Evolutionary conservation across 2,888 invertebrate species (phyloP).

Genomic region (Apamea anceps): DNA sequence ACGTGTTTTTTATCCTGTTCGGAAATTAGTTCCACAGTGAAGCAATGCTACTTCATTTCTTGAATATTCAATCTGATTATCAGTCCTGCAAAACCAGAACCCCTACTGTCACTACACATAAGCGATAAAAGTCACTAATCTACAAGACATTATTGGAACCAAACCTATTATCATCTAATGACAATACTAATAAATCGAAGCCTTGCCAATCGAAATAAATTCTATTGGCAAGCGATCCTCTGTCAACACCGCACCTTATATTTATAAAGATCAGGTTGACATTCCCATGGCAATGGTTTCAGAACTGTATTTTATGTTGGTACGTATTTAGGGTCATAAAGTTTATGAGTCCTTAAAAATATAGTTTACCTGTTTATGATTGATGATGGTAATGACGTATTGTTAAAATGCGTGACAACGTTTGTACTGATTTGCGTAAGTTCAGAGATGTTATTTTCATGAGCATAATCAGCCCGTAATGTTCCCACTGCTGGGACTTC

Average conservation of each 20-base stretch:
- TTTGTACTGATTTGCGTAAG: constrained; percentile 14
- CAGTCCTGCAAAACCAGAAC: not conserved
- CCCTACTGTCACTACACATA: constrained; percentile 10
- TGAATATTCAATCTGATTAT: not conserved
- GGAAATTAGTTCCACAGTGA: too few relatives aligned
- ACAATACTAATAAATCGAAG: too few relatives aligned
- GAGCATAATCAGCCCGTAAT: too few relatives aligned
- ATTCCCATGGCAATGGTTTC: not conserved
- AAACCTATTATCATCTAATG: constrained; percentile 59
- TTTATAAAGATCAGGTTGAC: accelerated
- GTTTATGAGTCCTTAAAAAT: constrained; percentile 52
- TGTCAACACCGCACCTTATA: not conserved
- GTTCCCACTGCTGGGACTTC: too few relatives aligned
- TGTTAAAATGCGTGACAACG: constrained; percentile 23
- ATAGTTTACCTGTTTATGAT: constrained; percentile 53
- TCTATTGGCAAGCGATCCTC: not conserved
- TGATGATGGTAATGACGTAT: constrained; percentile 44
- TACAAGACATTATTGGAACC: constrained; percentile 64
- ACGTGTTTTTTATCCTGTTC: too few relatives aligned
- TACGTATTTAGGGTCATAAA: constrained; percentile 34
- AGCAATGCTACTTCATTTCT: too few relatives aligned
- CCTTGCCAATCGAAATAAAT: constrained; percentile 46
- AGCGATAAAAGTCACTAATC: constrained; percentile 58
- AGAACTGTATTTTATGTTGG: constrained; percentile 31
- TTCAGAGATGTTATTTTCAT: not conserved